Evolutionary conservation across 2,797 vertebrate species (phyloP).

Genomic region (Atherinosoma microstoma): DNA sequence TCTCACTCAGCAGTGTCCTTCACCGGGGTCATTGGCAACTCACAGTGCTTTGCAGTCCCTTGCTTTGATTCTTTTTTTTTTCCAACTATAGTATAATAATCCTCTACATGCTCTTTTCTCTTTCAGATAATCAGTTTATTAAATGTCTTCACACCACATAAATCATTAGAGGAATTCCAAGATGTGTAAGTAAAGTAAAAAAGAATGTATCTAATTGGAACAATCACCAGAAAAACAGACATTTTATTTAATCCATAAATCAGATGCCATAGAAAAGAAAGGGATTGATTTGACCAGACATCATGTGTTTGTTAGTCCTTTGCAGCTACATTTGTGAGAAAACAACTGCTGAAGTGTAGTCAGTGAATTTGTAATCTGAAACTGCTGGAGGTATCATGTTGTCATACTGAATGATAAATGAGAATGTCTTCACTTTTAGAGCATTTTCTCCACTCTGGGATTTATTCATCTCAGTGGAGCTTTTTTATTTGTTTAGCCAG

Average conservation of each 20-base stretch:
- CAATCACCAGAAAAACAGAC: not conserved
- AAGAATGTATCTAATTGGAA: not conserved
- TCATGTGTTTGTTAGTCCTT: slow-evolving; percentile 24
- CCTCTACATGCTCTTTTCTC: slow-evolving; percentile 46
- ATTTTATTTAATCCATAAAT: not conserved
- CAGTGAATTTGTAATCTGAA: slow-evolving; percentile 61
- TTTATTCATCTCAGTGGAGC: not conserved
- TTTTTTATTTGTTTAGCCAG: slow-evolving; percentile 2
- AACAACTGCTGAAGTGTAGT: slow-evolving; percentile 15
- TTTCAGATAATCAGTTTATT: slow-evolving; percentile 99
- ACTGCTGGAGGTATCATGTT: slow-evolving; percentile 45
- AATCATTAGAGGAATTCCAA: slow-evolving; percentile 98
- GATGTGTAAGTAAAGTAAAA: slow-evolving; percentile 92
- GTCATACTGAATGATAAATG: slow-evolving; percentile 62
- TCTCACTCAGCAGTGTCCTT: slow-evolving; percentile 48
- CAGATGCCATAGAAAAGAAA: not conserved
- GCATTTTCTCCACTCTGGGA: slow-evolving; percentile 8
- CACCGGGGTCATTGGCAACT: slow-evolving; percentile 41
- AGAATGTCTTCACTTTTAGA: slow-evolving; percentile 41
- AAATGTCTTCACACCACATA: slow-evolving; percentile 99
- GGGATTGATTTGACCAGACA: slow-evolving; percentile 6
- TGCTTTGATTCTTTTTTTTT: not conserved
- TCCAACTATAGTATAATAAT: slow-evolving; percentile 11
- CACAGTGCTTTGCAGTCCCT: not conserved
- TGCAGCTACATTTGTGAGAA: slow-evolving; percentile 27